These are phyloP conservation scores for Cephus rjabovi DNA, from an alignment of 2,888 invertebrate genomes.

Conservation along the genomic window DNA sequence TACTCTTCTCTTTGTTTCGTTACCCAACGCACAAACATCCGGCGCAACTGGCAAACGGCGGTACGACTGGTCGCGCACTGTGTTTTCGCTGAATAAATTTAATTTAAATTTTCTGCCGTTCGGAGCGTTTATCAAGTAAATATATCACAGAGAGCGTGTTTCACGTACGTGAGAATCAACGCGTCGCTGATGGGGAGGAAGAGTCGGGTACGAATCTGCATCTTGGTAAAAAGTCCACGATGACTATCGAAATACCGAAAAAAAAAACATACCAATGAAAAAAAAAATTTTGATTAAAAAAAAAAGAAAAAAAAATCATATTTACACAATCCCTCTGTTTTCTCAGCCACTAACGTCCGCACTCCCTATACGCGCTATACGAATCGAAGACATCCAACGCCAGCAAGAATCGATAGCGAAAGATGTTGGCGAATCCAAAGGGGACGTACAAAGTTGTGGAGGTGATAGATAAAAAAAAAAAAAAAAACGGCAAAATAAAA, in stretches of 20 bases:
- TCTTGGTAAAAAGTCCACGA: too few species aligned
- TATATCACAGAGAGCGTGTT: conserved; percentile 37
- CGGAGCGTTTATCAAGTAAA: conserved; percentile 56
- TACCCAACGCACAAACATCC: conserved; percentile 41
- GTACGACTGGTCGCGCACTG: conserved; percentile 17
- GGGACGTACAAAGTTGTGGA: not conserved
- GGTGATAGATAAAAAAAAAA: not conserved
- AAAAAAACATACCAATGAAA: too few species aligned
- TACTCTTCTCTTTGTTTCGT: conserved; percentile 14
- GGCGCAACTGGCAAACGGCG: not conserved
- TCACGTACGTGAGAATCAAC: not conserved
- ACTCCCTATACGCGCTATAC: not conserved
- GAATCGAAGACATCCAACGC: not conserved
- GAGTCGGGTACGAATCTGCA: not conserved
- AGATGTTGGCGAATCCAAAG: not conserved
- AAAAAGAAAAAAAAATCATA: too few species aligned
- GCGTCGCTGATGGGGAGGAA: not conserved
- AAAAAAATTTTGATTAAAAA: too few species aligned
- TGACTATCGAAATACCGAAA: too few species aligned
- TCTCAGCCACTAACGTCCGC: not conserved
- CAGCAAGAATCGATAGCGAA: not conserved
- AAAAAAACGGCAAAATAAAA: not conserved
- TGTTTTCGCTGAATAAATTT: conserved; percentile 55
- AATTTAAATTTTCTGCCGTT: conserved; percentile 53
- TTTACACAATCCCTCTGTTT: not conserved